Evolutionary conservation across 2,888 invertebrate genomes (phyloP), one percentile per base, ranked within the genome.

Genomic region (Microctonus brassicae): DNA sequence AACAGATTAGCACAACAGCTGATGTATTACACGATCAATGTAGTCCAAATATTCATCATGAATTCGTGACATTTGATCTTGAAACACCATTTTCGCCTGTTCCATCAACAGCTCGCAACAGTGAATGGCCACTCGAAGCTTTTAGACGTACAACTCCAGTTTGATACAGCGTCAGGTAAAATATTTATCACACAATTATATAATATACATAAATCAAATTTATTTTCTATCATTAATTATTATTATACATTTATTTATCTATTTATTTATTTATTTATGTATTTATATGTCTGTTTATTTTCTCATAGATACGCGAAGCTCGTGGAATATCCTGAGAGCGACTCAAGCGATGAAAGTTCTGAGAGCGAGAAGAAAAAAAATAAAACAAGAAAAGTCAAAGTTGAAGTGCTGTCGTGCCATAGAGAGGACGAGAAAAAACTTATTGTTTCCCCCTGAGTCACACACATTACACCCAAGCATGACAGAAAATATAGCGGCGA

Each of bases 21-120:
- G 91, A 91, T 79, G 89, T 90, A 39, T 78, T 84, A 29, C 85
- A 84, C 71, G 84, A 83, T 77, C 84, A 78, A 79, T 88, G 79
- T 83, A 91, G 92, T 66, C 91, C 92, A 11, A 87, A 88, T 72
- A 82, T 88, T 72, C 89, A 88, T 57, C 92, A 92, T 77, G 93
- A 93, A 80, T 90, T 93, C 82, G 92, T 93, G 58, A 92, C 93
- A 11, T 93, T 93, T 83, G 92, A 93, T 80, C 89, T 92, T 69
- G 93, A 92, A 42, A 90, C 90, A 58, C 88, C 90, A 26, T 78
- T 90, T 77, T 89, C 89, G 60, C 83, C 88, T 26, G 79, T 83
- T 24, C 85, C 86, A 2, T 84, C 86, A 2, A 88, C 62, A 74
- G 85, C 63, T 84, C 89, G 68, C 86, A 89, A 78, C 87, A 89